Conservation (phyloP, 2,888 invertebrate genomes). For the Rotaria sp. region DNA sequence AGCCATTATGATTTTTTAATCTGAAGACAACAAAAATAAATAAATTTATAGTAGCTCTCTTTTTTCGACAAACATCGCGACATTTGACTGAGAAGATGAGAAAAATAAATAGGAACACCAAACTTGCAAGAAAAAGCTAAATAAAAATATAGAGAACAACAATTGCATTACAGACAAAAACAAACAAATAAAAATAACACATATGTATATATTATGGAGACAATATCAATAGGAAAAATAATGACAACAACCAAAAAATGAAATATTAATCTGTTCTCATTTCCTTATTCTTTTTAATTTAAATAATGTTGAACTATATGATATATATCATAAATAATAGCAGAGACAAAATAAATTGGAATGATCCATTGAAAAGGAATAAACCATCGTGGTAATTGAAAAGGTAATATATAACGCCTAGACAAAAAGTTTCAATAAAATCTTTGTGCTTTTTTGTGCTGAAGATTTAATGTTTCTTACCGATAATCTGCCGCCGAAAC, state of each 20-base stretch:
- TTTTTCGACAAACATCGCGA: too few species aligned
- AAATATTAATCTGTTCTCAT: too few species aligned
- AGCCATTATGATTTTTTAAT: not conserved
- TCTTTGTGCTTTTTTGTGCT: not conserved
- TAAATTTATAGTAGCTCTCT: too few species aligned
- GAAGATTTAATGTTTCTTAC: slow-evolving; percentile 42
- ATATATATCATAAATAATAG: slow-evolving; percentile 48
- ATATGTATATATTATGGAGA: not conserved
- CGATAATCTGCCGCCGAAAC: slow-evolving; percentile 45
- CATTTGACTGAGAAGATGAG: too few species aligned
- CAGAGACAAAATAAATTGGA: slow-evolving; percentile 50
- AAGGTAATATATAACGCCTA: slow-evolving; percentile 46
- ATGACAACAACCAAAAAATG: not conserved
- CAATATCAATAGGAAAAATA: not conserved
- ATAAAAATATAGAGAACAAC: too few species aligned
- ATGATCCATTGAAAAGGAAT: slow-evolving; percentile 45
- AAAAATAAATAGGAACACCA: too few species aligned
- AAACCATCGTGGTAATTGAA: slow-evolving; percentile 46
- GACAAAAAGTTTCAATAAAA: not conserved
- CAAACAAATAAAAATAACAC: not conserved
- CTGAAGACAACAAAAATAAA: not conserved
- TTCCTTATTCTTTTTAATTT: not conserved
- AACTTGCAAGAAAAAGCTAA: too few species aligned
- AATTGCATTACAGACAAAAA: not conserved
- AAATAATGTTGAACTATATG: slow-evolving; percentile 41